phyloP scores from a whole-genome alignment of 2,888 invertebrate genomes.

The Callyntrura guangdongensis region DNA sequence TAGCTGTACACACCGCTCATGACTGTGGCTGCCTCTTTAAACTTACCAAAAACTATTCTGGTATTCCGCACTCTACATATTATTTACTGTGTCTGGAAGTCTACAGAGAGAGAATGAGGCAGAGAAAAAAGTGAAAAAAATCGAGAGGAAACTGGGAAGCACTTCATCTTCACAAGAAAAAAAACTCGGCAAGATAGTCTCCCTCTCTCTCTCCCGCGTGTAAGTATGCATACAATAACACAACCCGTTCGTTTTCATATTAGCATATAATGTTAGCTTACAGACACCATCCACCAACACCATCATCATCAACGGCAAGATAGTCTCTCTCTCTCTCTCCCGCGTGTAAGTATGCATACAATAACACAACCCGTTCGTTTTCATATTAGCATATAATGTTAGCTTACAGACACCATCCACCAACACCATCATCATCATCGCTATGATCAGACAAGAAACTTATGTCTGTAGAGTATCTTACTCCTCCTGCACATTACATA shows the following conservation, averaged over 20 bases:
- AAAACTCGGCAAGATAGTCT: constrained; percentile 13
- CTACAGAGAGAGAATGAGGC: not conserved
- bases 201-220: not conserved
- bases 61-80: constrained; percentile 25
- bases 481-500: constrained; percentile 38
- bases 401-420: constrained; percentile 50
- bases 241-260: constrained; percentile 41
- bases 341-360: constrained; percentile 37
- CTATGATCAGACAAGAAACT: constrained; percentile 68
- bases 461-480: constrained; percentile 42
- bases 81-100: constrained; percentile 50
- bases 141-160: constrained; percentile 69
- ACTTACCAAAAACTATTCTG: constrained; percentile 49
- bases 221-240: constrained; percentile 47
- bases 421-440: constrained; percentile 28
- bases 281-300: constrained; percentile 50
- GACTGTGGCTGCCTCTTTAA: not conserved
- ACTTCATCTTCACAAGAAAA: constrained; percentile 68
- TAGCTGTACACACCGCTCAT: constrained; percentile 43
- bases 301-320: not conserved
- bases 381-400: constrained; percentile 50
- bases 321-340: constrained; percentile 1
- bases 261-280: constrained; percentile 42
- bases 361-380: constrained; percentile 41
- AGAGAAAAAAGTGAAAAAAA: constrained; percentile 49